Conservation (phyloP, 2,113 vertebrate species). For the Datnioides undecimradiatus region DNA sequence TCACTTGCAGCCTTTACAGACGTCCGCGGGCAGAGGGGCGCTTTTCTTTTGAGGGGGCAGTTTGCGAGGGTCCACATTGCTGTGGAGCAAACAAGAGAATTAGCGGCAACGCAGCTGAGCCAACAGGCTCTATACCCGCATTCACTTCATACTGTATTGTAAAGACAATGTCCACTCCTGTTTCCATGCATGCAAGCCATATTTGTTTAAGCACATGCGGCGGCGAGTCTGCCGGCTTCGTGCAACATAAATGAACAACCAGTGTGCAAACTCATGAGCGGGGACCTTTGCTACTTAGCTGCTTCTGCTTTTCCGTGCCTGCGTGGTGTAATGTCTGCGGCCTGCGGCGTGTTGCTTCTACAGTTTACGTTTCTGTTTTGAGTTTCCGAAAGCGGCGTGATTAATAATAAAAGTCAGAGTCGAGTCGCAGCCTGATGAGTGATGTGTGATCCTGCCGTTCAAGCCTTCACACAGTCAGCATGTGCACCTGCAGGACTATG, state of each 20-base stretch:
- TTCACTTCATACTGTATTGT: too few relatives aligned
- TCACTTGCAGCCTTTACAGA: conserved; percentile 70
- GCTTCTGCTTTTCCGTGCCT: accelerated
- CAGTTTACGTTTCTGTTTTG: background rate
- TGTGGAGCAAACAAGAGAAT: background rate
- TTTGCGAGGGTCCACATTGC: conserved; percentile 22
- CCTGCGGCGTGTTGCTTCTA: too few relatives aligned
- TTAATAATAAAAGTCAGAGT: too few relatives aligned
- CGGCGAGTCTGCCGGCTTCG: background rate
- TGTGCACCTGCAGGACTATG: background rate
- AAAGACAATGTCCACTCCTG: too few relatives aligned
- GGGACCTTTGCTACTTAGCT: conserved; percentile 30
- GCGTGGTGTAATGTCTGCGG: background rate
- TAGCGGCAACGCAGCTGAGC: background rate
- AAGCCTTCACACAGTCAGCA: background rate
- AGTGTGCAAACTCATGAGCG: background rate
- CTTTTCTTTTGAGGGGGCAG: conserved; percentile 3
- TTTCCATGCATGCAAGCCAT: too few relatives aligned
- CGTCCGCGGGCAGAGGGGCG: background rate
- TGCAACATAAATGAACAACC: conserved; percentile 32
- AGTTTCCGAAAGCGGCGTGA: background rate
- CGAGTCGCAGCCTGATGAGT: background rate
- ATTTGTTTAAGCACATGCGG: too few relatives aligned
- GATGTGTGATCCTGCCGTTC: background rate
- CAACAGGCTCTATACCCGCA: background rate